A percentile compares a stretch with the other conserved stretches of the same genome.
phyloP scores from a whole-genome alignment of 2,113 vertebrate genomes.

The Pterocles orientalis region DNA sequence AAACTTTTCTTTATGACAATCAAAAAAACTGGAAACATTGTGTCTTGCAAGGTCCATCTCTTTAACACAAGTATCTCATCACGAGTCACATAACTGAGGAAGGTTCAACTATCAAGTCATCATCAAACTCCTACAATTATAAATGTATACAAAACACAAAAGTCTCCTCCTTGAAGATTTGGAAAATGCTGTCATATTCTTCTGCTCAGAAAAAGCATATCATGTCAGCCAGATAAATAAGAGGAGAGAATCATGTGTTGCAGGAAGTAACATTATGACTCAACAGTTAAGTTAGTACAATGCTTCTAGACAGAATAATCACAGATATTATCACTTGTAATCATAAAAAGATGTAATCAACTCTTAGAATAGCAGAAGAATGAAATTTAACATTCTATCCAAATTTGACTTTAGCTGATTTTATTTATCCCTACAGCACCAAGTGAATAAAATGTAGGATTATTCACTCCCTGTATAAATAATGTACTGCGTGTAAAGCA shows the following conservation, averaged over 20 bases:
- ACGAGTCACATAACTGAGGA: background rate
- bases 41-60: background rate
- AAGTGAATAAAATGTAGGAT: background rate
- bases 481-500: background rate
- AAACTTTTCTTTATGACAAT: background rate
- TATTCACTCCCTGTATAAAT: background rate
- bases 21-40: background rate
- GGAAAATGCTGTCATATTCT: background rate
- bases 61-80: background rate
- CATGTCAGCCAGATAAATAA: background rate
- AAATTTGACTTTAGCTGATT: background rate
- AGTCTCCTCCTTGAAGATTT: background rate
- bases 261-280: background rate
- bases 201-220: background rate
- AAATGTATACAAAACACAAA: background rate
- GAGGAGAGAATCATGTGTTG: background rate
- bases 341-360: background rate
- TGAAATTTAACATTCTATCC: background rate
- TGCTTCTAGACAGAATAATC: background rate
- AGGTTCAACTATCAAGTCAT: background rate
- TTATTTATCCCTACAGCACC: background rate
- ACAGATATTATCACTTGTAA: background rate
- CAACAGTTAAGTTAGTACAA: background rate
- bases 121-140: background rate
- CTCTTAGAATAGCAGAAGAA: background rate